Evolutionary conservation across 2,797 vertebrate genomes (phyloP), one percentile per base, ranked within the genome.

Genomic region (Borostomias antarcticus): DNA sequence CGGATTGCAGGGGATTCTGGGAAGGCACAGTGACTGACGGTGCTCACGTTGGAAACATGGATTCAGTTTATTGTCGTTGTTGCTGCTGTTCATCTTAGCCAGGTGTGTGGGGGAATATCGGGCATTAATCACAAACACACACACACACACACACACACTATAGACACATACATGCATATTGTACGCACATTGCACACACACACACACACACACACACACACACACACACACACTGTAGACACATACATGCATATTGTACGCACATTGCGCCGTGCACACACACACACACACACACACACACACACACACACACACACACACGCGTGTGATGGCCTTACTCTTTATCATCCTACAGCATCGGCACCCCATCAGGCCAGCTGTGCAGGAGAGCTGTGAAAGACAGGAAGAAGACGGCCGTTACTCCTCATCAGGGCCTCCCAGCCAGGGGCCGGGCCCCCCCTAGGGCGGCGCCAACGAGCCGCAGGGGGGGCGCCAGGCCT

Each of bases 361-460:
- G 94, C 97, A 98, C 94, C 97, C 97, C 97, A 99, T 99, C 93
- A 97, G 95, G 93, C 92, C 94, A 87, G 84, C 73, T 82, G 85
- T 79, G 80, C 81, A 2, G 79, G 73, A 76, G 72, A 82, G 80
- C 92, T 93, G 87, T 53, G 70, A 74, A 45, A 45, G 40, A 45
- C 15, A 45, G 17, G n/a, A 17, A 37, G 35, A 37, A 62, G 70
- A 54, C 6, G 28, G 25, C 21, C 2, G 4, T 15, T 19, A 45
- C n/a, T 45, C 40, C n/a, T n/a, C n/a, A n/a, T n/a, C n/a, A n/a
- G n/a, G n/a, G n/a, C n/a, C n/a, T n/a, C n/a, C n/a, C n/a, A n/a
- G n/a, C n/a, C n/a, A n/a, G n/a, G n/a, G n/a, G n/a, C n/a, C n/a
- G n/a, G n/a, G n/a, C n/a, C n/a, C n/a, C n/a, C n/a, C n/a, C n/a